A percentile compares a stretch with the other conserved stretches of the same genome.
These are phyloP conservation scores for Thalassarche chlororhynchos DNA, from an alignment of 2,113 vertebrate genomes.

Conservation along the genomic window DNA sequence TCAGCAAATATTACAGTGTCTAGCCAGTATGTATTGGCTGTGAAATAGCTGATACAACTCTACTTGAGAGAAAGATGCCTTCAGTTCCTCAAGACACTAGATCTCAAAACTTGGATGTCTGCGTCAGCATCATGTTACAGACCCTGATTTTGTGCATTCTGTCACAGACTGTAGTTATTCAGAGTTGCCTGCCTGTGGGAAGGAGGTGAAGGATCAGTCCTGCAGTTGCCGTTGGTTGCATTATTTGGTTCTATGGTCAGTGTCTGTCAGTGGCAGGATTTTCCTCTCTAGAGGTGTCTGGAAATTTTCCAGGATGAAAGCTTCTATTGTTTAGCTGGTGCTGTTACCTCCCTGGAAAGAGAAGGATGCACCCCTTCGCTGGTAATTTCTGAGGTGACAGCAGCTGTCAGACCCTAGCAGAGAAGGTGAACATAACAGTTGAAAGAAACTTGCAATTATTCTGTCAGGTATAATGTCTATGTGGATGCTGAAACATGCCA, in stretches of 20 bases:
- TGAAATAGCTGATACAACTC: not conserved
- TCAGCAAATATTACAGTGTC: not conserved
- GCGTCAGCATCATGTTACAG: not conserved
- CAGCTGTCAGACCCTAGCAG: not conserved
- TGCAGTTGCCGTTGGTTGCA: not conserved
- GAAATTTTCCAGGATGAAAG: not conserved
- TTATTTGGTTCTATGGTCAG: not conserved
- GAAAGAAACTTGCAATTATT: slow-evolving; percentile 18
- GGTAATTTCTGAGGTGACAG: not conserved
- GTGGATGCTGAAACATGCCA: not conserved
- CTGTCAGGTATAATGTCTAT: not conserved
- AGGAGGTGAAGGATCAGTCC: not conserved
- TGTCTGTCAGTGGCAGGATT: not conserved
- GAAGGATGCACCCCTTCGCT: not conserved
- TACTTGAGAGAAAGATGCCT: not conserved
- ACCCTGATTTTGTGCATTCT: not conserved
- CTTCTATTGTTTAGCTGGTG: not conserved
- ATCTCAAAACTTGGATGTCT: not conserved
- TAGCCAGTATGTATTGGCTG: not conserved
- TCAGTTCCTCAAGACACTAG: not conserved
- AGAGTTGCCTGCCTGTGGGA: not conserved
- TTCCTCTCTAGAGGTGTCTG: not conserved
- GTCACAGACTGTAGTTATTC: not conserved
- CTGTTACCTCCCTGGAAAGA: not conserved
- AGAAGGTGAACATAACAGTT: not conserved